A percentile compares a stretch with the other conserved stretches of the same genome.
phyloP scores from a whole-genome alignment of 1,140 invertebrate species.

The Zeugodacus cucurbitae region DNA sequence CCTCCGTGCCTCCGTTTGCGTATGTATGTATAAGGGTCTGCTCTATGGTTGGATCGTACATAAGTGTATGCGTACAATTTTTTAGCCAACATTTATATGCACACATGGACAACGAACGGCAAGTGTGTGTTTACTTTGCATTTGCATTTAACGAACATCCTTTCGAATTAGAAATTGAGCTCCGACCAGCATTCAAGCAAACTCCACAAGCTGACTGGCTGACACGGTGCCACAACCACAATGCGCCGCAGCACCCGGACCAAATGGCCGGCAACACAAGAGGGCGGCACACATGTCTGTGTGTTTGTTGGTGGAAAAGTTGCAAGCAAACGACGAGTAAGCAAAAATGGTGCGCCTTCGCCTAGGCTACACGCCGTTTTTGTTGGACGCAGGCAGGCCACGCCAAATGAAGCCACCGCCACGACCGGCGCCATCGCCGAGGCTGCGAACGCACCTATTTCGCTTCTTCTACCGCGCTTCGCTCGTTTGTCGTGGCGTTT shows the following conservation, averaged over 20 bases:
- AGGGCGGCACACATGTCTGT: not conserved
- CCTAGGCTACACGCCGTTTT: not conserved
- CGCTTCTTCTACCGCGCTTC: not conserved
- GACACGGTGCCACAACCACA: not conserved
- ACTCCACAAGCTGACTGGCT: not conserved
- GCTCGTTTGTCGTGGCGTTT: not conserved
- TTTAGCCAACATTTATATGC: conserved; percentile 42
- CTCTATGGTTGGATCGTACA: not conserved
- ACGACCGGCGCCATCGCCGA: not conserved
- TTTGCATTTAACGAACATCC: conserved; percentile 66
- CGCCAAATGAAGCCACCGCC: not conserved
- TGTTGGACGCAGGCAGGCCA: not conserved
- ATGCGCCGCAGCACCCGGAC: not conserved
- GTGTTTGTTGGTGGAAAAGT: not conserved
- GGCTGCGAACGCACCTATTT: not conserved
- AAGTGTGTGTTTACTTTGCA: conserved; percentile 45
- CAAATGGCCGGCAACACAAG: not conserved
- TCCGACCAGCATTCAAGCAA: not conserved
- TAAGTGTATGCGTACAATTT: conserved; percentile 18
- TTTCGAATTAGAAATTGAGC: conserved; percentile 59
- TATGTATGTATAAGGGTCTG: not conserved
- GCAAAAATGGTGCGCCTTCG: conserved; percentile 14
- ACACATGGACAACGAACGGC: not conserved
- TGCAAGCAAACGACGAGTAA: conserved; percentile 2
- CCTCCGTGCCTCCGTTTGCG: not conserved